These are phyloP conservation scores for Phocoena sinus DNA, from an alignment of 2,113 vertebrate species.

Conservation along the genomic window DNA sequence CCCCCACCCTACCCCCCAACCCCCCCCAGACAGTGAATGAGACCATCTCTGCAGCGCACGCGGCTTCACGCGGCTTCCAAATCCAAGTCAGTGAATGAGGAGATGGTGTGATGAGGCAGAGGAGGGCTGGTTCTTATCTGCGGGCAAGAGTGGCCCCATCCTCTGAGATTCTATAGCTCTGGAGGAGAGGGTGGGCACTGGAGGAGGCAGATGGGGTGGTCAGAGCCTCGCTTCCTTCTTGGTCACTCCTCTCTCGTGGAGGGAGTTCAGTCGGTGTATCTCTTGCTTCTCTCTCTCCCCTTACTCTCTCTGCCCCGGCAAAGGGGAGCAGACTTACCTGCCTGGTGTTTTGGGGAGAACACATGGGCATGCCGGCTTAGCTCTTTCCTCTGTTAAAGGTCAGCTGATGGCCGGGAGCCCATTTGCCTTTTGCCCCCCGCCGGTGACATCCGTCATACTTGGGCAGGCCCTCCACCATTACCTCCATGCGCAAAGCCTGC, in stretches of 20 bases:
- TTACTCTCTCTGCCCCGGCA: background rate
- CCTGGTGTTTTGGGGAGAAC: background rate
- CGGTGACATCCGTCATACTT: background rate
- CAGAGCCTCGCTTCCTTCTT: background rate
- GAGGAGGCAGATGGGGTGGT: background rate
- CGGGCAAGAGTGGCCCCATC: background rate
- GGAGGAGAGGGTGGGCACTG: no score
- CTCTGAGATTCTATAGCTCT: no score
- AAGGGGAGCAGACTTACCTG: background rate
- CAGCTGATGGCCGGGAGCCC: background rate
- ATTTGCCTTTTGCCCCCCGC: background rate
- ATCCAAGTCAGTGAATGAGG: background rate
- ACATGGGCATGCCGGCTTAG: rapidly evolving
- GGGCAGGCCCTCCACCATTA: background rate
- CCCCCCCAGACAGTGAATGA: background rate
- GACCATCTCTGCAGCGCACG: rapidly evolving
- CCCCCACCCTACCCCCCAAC: no score
- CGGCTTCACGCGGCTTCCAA: background rate
- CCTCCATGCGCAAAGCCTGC: no score
- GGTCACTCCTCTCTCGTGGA: background rate
- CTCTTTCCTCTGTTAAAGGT: background rate
- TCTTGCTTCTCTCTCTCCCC: background rate
- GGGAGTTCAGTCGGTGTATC: background rate
- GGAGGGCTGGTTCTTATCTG: background rate
- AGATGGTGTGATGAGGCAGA: background rate